Evolutionary conservation across 2,888 invertebrate genomes (phyloP), one percentile per base, ranked within the genome.

Genomic region (Macrophya annulata): DNA sequence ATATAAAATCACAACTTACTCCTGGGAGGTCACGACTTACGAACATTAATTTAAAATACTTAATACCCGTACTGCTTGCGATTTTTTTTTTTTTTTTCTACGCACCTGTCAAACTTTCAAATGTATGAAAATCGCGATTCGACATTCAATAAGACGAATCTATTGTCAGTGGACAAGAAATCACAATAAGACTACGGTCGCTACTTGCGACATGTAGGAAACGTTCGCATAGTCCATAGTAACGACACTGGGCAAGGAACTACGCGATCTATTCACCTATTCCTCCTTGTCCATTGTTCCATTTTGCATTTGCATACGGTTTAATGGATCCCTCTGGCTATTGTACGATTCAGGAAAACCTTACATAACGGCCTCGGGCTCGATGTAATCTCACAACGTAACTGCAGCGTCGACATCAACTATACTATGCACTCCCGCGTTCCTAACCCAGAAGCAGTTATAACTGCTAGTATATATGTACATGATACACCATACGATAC

Each of bases 301-400:
- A 77, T 83, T 87, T 76, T 85, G 83, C 85, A 88, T 90, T 89
- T 90, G 90, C 91, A 91, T 91, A 89, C 89, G 89, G 89, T 91
- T 90, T 91, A 91, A 90, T 91, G 90, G 90, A 89, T 89, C 89
- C 87, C 85, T 85, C 74, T 84, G 86, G 86, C 88, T 87, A 90
- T 91, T 89, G 91, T 90, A 87, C 89, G 87, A 87, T 86, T 85
- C 86, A 86, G 87, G 87, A 83, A 87, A 89, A 87, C 87, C 89
- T 91, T 91, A 91, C 88, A 89, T 90, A 91, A 91, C 89, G 86
- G 86, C 85, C 68, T 83, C 45, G 68, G 71, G 74, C 59, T 55
- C 74, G 85, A 84, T 84, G 85, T 74, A 71, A 85, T 85, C 84
- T 85, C 6, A 6, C 45, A 84, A 65, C 84, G 84, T 85, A 85